Conservation (phyloP, 2,888 invertebrate genomes). For the Scaptodrosophila latifasciaeformis region DNA sequence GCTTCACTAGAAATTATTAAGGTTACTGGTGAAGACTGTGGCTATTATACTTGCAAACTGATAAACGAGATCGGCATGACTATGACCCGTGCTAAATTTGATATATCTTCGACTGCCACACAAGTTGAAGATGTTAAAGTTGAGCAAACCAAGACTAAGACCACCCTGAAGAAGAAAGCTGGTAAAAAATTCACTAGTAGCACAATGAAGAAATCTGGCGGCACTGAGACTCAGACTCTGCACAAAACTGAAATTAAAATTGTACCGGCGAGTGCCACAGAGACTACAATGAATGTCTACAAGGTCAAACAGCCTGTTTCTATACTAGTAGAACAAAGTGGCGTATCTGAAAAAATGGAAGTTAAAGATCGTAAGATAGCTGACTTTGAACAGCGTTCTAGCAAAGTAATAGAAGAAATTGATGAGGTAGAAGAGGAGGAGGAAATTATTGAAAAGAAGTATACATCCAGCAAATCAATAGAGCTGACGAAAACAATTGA, state of each 20-base stretch:
- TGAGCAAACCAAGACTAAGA: constrained; percentile 71
- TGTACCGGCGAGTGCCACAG: constrained; percentile 51
- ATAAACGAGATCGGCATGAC: constrained; percentile 90
- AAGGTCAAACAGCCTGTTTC: constrained; percentile 64
- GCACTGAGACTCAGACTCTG: constrained; percentile 55
- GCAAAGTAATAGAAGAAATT: constrained; percentile 36
- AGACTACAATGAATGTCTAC: constrained; percentile 66
- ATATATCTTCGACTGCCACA: constrained; percentile 77
- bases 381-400: constrained; percentile 52
- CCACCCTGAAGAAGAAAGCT: constrained; percentile 54
- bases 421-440: constrained; percentile 28
- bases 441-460: constrained; percentile 57
- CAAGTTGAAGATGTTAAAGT: constrained; percentile 27
- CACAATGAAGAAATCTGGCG: constrained; percentile 74
- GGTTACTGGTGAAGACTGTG: constrained; percentile 81
- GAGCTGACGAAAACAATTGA: constrained; percentile 77
- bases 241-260: constrained; percentile 66
- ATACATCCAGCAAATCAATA: constrained; percentile 58
- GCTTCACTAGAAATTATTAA: constrained; percentile 83
- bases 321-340: constrained; percentile 71
- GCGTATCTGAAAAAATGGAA: constrained; percentile 76
- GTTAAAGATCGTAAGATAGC: constrained; percentile 74
- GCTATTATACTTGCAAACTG: constrained; percentile 88
- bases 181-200: constrained; percentile 48
- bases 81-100: constrained; percentile 85